Base-by-base conservation (phyloP, 2,888 invertebrate species). In the Prenolepis imparis region DNA sequence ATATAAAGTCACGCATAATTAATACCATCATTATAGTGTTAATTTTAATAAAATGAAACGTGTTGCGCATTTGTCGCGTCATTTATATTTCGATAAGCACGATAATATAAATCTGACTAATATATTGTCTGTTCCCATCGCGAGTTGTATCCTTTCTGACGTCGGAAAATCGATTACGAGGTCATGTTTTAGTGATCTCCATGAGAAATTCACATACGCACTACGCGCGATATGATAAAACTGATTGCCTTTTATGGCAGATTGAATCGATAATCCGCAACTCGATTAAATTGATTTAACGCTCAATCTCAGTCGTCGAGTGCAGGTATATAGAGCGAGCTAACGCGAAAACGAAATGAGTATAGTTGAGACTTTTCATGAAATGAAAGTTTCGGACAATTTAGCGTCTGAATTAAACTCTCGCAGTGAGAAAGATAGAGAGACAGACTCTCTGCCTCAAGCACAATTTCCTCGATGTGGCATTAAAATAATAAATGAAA, bases 221-320 rank as follows among this genome's bases (percentile, higher is more conserved):
- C 0, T 28, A 52, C 52, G 18, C 11, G 41, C 32, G 18, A 80
- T 36, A 36, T 36, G 36, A 36, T 55, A 48, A 80, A 70, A 70
- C 9, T 59, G 44, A 59, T 41, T 11, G 66, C 21, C 44, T 59
- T 59, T 72, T 61, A 24, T 21, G 57, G n/a, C 15, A 44, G 57
- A 59, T 32, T 44, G 12, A 70, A 44, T 24, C 52, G 21, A 48
- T 68, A 52, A 55, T 48, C 39, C 18, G 24, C 41, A 18, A 57
- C 57, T 61, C 59, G 72, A 70, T 72, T 59, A 59, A 61, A 70
- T 70, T 70, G 28, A 61, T 59, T 12, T 44, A 36, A 18, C n/a
- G 44, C 59, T 80, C 32, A 59, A 70, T 70, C 57, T 55, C 77
- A 41, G 3, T 67, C 39, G 66, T 41, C n/a, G n/a, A n/a, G 5